A percentile compares a stretch with the other conserved stretches of the same genome.
Evolutionary conservation across 2,888 invertebrate species (phyloP).

Genomic region (Ochropleura leucogaster): DNA sequence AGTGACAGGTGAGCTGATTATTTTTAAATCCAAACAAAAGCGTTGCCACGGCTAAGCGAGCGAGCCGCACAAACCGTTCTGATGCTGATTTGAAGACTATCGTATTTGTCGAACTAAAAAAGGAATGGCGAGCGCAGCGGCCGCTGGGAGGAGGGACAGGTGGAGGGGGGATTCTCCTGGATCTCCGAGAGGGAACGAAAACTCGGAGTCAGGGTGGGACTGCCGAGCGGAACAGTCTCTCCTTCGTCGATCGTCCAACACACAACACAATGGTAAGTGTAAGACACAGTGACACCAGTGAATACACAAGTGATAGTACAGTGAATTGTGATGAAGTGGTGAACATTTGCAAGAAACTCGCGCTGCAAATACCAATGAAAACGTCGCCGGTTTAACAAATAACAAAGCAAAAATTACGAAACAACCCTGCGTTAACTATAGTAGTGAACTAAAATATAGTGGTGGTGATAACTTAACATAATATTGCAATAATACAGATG

Average conservation of each 20-base stretch:
- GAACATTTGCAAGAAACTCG: slow-evolving; percentile 49
- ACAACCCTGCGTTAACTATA: slow-evolving; percentile 31
- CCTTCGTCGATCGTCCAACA: slow-evolving; percentile 87
- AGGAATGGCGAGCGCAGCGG: slow-evolving; percentile 80
- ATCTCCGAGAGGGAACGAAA: slow-evolving; percentile 76
- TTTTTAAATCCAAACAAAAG: slow-evolving; percentile 80
- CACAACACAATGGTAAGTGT: slow-evolving; percentile 89
- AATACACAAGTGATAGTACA: slow-evolving; percentile 62
- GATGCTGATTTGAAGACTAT: slow-evolving; percentile 79
- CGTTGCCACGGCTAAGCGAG: slow-evolving; percentile 74
- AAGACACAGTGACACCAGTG: slow-evolving; percentile 72
- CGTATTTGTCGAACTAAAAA: slow-evolving; percentile 88
- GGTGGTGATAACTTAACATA: slow-evolving; percentile 22
- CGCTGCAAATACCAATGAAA: slow-evolving; percentile 26
- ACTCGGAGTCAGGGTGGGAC: slow-evolving; percentile 90
- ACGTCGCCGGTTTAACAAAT: slow-evolving; percentile 17
- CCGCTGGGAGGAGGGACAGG: slow-evolving; percentile 64
- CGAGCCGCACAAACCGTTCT: slow-evolving; percentile 78
- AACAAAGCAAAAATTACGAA: slow-evolving; percentile 18
- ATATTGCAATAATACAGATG: background rate
- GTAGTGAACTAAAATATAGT: slow-evolving; percentile 40
- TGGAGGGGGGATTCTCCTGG: slow-evolving; percentile 77
- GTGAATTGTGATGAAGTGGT: slow-evolving; percentile 74
- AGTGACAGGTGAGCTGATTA: slow-evolving; percentile 79
- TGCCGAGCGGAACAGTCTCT: slow-evolving; percentile 89